phyloP scores from a whole-genome alignment of 2,113 vertebrate genomes.

The Suricata suricatta region DNA sequence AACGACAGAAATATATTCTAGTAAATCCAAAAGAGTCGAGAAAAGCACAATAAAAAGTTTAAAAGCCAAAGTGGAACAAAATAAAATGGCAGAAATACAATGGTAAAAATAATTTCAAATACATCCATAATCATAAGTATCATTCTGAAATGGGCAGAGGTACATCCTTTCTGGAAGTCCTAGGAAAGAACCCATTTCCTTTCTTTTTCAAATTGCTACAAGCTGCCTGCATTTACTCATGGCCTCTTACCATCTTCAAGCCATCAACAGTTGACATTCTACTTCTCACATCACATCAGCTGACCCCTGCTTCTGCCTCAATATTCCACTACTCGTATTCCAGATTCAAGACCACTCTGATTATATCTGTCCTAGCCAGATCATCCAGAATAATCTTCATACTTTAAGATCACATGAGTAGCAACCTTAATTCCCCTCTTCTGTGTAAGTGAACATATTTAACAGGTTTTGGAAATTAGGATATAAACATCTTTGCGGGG shows the following conservation, averaged over 20 bases:
- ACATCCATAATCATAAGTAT: neutral
- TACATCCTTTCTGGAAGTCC: neutral
- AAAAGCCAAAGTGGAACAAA: neutral
- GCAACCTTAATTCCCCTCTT: neutral
- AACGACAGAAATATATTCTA: neutral
- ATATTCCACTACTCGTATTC: neutral
- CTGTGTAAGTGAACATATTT: neutral
- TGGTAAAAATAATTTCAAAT: neutral
- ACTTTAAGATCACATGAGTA: neutral
- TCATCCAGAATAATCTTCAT: neutral
- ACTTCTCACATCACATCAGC: neutral
- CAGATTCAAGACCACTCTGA: neutral
- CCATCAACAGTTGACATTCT: neutral
- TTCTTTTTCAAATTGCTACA: neutral
- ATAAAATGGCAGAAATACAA: neutral
- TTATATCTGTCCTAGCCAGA: neutral
- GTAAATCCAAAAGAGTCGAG: neutral
- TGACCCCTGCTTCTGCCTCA: neutral
- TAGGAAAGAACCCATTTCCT: neutral
- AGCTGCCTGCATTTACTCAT: neutral
- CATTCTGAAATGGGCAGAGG: fast-evolving
- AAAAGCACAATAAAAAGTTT: neutral
- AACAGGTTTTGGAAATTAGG: neutral
- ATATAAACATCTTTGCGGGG: neutral
- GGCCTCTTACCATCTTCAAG: neutral